A percentile compares a stretch with the other conserved stretches of the same genome.
Evolutionary conservation across 1,140 invertebrate genomes (phyloP).

Genomic region (Macrotrachela quadricornifera): DNA sequence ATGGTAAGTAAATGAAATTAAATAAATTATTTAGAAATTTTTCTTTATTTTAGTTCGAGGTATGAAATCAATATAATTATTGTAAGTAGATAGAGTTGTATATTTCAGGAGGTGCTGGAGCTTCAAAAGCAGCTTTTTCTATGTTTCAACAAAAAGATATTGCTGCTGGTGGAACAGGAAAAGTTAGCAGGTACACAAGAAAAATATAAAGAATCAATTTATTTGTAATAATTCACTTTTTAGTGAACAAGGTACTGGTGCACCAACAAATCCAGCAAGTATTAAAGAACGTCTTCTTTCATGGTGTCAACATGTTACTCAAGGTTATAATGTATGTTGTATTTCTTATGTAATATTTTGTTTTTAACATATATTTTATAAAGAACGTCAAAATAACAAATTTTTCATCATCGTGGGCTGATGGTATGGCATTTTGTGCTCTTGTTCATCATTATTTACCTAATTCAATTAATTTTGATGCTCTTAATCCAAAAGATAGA

Average conservation of each 20-base stretch:
- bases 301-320: conserved; percentile 3
- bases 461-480: conserved; percentile 73
- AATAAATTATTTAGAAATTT: too few species aligned
- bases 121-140: not conserved
- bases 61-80: too few species aligned
- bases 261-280: not conserved
- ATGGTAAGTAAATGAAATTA: too few species aligned
- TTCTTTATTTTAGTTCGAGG: too few species aligned
- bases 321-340: conserved; percentile 5
- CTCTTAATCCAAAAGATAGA: conserved; percentile 61
- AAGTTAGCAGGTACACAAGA: not conserved
- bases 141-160: conserved; percentile 8
- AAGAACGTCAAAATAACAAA: conserved; percentile 84
- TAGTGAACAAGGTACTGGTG: too few species aligned
- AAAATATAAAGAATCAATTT: not conserved
- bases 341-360: not conserved
- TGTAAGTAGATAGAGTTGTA: too few species aligned
- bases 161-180: conserved; percentile 5
- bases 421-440: conserved; percentile 86
- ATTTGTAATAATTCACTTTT: too few species aligned
- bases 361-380: not conserved
- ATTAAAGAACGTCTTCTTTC: conserved; percentile 6
- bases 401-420: conserved; percentile 83
- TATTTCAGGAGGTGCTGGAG: too few species aligned
- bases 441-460: conserved; percentile 83